A percentile compares a stretch with the other conserved stretches of the same genome.
Conservation (phyloP, 2,113 vertebrate species). For the Cavia aperea region DNA sequence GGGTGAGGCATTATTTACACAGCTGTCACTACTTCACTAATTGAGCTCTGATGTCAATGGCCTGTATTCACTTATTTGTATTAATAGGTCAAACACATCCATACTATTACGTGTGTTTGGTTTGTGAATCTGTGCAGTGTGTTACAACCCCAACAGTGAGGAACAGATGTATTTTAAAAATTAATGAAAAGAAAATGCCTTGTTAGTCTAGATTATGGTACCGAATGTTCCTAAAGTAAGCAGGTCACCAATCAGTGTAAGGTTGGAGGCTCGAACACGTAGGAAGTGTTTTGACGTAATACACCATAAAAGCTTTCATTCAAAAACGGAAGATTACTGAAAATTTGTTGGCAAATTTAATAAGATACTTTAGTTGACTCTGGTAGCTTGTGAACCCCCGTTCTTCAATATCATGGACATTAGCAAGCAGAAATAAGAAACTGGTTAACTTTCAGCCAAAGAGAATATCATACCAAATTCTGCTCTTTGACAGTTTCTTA, state of each 20-base stretch:
- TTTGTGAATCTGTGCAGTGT: not conserved
- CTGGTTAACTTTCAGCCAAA: not conserved
- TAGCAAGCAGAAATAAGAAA: not conserved
- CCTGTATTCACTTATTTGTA: not conserved
- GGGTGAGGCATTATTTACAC: not conserved
- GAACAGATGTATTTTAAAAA: not conserved
- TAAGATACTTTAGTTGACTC: not conserved
- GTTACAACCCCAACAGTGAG: not conserved
- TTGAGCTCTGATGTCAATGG: not conserved
- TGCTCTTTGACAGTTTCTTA: not conserved
- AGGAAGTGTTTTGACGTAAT: not conserved
- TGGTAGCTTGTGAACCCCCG: not conserved
- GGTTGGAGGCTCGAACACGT: not conserved
- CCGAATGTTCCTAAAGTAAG: not conserved
- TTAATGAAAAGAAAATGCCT: constrained; percentile 42
- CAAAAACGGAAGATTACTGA: not conserved
- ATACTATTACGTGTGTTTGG: not conserved
- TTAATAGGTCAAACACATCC: not conserved
- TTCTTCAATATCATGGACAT: not conserved
- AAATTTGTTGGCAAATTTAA: not conserved
- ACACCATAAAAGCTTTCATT: constrained; percentile 4
- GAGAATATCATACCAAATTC: not conserved
- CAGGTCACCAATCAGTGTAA: not conserved
- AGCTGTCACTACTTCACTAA: not conserved
- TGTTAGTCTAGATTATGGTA: not conserved